Evolutionary conservation across 2,113 vertebrate species (phyloP), one percentile per base, ranked within the genome.

Genomic region (Lethenteron reissneri): DNA sequence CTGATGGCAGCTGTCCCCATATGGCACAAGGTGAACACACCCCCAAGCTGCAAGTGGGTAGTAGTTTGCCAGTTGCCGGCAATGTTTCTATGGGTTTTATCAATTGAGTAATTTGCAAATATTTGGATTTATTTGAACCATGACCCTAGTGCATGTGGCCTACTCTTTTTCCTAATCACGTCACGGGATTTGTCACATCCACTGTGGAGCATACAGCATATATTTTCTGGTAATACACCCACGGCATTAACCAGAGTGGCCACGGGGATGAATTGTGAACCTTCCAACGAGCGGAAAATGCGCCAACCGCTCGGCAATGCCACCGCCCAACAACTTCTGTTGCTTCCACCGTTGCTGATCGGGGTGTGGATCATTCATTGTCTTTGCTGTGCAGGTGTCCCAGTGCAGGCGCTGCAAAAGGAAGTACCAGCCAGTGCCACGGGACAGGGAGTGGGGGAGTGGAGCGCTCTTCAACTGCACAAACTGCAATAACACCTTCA

Each of bases 371-470:
- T 5, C 69, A 4, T 70, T 56, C 56, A 2, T 11, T 11, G 69
- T 25, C 56, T 70, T 70, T 4, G 64, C 58, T 58, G 69, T 59
- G 3, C 74, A 86, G 84, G 84, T 86, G 17, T 85, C 84, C 3
- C 77, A 80, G 58, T 86, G 84, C 75, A 77, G 57, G 1, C 69
- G 59, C 11, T 86, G 84, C 73, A 74, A 74, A 9, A 76, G 19
- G 69, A 80, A 77, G 60, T 85, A 82, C 4, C 81, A 84, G 2
- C 81, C 83, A 0, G 82, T 86, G 58, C 84, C 84, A 0, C 3
- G 1, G 0, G 74, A 81, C 71, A 80, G 79, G 74, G 83, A 81
- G 81, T 85, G 84, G 84, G 84, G 84, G 10, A 71, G 76, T 10
- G 84, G 78, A 3, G 81, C 82, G 74, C 41, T 41, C 41, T 86